These are phyloP conservation scores for Nudaria mundana DNA, from an alignment of 2,888 invertebrate species.

Conservation along the genomic window DNA sequence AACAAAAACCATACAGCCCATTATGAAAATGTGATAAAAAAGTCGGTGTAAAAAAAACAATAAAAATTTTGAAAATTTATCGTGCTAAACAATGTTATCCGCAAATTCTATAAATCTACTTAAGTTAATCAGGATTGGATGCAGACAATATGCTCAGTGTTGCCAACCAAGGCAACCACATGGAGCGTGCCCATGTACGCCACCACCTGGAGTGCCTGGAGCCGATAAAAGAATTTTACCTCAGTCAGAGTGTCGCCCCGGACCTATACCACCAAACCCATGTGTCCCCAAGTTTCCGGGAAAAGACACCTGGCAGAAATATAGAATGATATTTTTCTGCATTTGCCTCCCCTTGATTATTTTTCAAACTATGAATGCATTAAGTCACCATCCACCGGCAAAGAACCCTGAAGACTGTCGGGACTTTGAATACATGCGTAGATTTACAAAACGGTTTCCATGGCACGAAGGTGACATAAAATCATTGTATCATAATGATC, in stretches of 20 bases:
- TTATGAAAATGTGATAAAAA: conserved; percentile 1
- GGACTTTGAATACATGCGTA: conserved; percentile 88
- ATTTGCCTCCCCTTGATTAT: conserved; percentile 56
- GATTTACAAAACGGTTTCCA: conserved; percentile 91
- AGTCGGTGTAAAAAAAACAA: background rate
- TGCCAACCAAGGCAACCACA: conserved; percentile 49
- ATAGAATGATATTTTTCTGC: conserved; percentile 50
- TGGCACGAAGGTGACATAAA: conserved; percentile 91
- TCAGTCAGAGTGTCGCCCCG: conserved; percentile 44
- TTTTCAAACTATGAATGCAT: conserved; percentile 38
- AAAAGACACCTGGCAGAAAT: conserved; percentile 53
- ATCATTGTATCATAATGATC: conserved; percentile 92
- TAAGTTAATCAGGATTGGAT: conserved; percentile 1
- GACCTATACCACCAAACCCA: conserved; percentile 47
- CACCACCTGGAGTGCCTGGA: conserved; percentile 36
- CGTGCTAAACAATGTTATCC: conserved; percentile 7
- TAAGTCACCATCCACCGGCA: conserved; percentile 31
- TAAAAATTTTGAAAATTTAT: background rate
- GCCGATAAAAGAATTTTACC: conserved; percentile 45
- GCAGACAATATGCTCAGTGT: conserved; percentile 39
- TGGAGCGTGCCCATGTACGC: conserved; percentile 5
- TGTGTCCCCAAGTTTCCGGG: conserved; percentile 54
- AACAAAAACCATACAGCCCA: background rate
- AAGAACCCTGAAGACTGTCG: conserved; percentile 48
- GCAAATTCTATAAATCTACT: background rate